These are phyloP conservation scores for Lithosia quadra DNA, from an alignment of 2,888 invertebrate species.

Conservation along the genomic window DNA sequence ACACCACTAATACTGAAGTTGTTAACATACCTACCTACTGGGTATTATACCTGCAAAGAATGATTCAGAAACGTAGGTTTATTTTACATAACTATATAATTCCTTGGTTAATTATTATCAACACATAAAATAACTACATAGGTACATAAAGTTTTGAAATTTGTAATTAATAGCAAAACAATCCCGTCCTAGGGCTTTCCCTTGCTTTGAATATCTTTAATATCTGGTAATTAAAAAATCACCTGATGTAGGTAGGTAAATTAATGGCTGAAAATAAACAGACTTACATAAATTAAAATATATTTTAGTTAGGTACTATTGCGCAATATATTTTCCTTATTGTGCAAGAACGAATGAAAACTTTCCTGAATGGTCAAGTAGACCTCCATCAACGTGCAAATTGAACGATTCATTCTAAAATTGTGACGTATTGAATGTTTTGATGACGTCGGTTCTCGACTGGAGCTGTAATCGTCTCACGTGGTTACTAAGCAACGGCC, in stretches of 20 bases:
- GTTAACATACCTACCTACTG: background rate
- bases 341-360: conserved; percentile 38
- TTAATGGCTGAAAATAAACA: background rate
- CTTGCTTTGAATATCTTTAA: background rate
- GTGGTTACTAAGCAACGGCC: conserved; percentile 33
- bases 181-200: background rate
- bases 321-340: conserved; percentile 42
- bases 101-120: background rate
- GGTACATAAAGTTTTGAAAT: no score
- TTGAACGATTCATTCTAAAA: conserved; percentile 3
- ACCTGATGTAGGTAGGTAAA: no score
- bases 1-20: conserved; percentile 6
- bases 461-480: background rate
- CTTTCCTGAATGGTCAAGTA: background rate
- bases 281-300: background rate
- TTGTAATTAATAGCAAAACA: no score
- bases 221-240: background rate
- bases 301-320: conserved; percentile 26
- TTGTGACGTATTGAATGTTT: conserved; percentile 27
- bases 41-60: background rate
- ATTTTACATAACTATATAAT: conserved; percentile 6
- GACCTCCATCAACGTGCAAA: conserved; percentile 13
- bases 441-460: conserved; percentile 16
- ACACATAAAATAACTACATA: no score
- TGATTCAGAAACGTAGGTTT: conserved; percentile 6